phyloP scores from a whole-genome alignment of 1,140 invertebrate species.

The Gryllus bimaculatus region DNA sequence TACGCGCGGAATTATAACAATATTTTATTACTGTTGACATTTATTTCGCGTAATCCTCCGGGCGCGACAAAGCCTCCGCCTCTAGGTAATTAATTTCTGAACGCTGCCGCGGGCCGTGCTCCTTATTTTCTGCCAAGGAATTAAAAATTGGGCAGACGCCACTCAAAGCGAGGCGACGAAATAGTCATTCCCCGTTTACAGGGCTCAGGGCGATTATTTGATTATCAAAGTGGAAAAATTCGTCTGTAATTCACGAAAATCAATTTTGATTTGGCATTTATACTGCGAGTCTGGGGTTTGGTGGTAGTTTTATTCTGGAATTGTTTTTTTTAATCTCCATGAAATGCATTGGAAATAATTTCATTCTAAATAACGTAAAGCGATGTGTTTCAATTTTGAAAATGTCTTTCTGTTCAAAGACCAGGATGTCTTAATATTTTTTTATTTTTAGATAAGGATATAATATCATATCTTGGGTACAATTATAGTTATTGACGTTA shows the following conservation, averaged over 20 bases:
- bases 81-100: not conserved
- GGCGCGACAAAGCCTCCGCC: not conserved
- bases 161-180: not conserved
- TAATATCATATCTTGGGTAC: too few species aligned
- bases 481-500: too few species aligned
- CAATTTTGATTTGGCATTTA: not conserved
- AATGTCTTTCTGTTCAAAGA: too few species aligned
- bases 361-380: too few species aligned
- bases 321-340: too few species aligned
- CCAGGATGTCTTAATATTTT: too few species aligned
- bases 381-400: too few species aligned
- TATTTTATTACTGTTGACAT: conserved; percentile 6
- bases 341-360: too few species aligned
- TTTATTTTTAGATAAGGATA: too few species aligned
- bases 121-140: not conserved
- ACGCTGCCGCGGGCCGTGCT: not conserved
- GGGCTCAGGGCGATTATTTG: not conserved
- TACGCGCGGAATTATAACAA: not conserved
- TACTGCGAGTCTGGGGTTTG: too few species aligned
- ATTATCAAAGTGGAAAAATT: not conserved
- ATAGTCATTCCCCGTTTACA: not conserved
- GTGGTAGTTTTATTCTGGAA: too few species aligned
- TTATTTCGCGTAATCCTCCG: not conserved
- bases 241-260: not conserved
- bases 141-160: not conserved